These are phyloP conservation scores for Eupithecia exiguata DNA, from an alignment of 2,888 invertebrate genomes.

Conservation along the genomic window DNA sequence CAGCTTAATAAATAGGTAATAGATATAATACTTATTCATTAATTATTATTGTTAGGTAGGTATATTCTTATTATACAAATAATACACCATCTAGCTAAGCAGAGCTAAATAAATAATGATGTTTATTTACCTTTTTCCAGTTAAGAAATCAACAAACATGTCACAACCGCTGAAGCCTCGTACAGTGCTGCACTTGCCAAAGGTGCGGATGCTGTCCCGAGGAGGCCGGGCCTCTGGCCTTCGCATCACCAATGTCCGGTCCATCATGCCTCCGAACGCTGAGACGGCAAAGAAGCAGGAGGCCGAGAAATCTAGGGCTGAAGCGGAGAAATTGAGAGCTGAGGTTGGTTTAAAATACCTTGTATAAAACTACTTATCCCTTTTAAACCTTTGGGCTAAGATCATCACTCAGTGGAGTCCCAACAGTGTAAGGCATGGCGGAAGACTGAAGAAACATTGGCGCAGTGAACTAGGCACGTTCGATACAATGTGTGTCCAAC, in stretches of 20 bases:
- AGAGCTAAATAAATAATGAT: neutral
- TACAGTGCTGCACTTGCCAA: conserved; percentile 69
- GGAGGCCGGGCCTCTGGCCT: conserved; percentile 60
- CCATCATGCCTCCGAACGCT: conserved; percentile 71
- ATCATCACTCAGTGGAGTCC: too few species aligned
- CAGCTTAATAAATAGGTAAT: too few species aligned
- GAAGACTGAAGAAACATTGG: too few species aligned
- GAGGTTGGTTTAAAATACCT: conserved; percentile 55
- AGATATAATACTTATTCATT: neutral
- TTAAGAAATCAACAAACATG: conserved; percentile 57
- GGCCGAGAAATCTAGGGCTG: conserved; percentile 54
- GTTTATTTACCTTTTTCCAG: conserved; percentile 50
- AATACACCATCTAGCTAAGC: neutral
- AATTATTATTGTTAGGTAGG: too few species aligned
- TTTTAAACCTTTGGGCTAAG: too few species aligned
- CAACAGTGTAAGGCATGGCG: too few species aligned
- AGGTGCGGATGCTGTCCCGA: conserved; percentile 69
- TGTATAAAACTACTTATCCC: too few species aligned
- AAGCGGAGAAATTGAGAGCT: conserved; percentile 54
- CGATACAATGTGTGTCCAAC: too few species aligned
- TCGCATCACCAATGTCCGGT: conserved; percentile 73
- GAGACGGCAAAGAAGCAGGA: conserved; percentile 65
- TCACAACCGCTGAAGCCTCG: conserved; percentile 55
- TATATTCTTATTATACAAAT: too few species aligned
- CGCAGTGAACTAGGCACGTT: too few species aligned